phyloP scores from a whole-genome alignment of 30 jellyfish, hydroid and myxozoan species.

The Hydractinia symbiolongicarpus region DNA sequence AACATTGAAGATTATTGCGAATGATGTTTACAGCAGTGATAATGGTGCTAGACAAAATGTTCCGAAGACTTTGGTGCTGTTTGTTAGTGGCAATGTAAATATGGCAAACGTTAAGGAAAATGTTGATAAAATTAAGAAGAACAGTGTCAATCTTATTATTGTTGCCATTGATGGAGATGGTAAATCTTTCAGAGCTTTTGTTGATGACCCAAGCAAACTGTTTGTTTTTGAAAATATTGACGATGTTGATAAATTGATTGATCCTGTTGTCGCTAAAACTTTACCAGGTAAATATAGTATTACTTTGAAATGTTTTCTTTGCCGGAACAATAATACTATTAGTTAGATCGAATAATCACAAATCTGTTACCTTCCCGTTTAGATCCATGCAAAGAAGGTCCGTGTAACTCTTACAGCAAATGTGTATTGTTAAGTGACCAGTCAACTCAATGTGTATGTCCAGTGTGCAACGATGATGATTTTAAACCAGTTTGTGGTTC shows the following conservation, averaged over 20 bases:
- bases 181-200: not conserved
- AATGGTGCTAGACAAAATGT: constrained; percentile 59
- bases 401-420: constrained; percentile 40
- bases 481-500: constrained; percentile 55
- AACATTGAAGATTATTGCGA: not conserved
- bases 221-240: not conserved
- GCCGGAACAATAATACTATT: not conserved
- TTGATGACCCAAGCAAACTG: not conserved
- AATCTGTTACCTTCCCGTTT: not conserved
- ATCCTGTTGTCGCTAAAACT: not conserved
- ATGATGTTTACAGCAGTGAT: constrained; percentile 6
- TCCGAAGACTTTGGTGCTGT: constrained; percentile 42
- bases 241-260: not conserved
- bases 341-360: not conserved
- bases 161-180: constrained; percentile 26
- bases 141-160: not conserved
- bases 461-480: constrained; percentile 32
- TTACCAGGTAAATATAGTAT: not conserved
- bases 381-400: constrained; percentile 51
- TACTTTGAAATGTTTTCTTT: not conserved
- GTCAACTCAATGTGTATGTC: constrained; percentile 61
- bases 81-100: constrained; percentile 21
- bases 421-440: constrained; percentile 50
- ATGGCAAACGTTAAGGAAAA: not conserved
- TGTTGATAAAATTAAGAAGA: not conserved